Evolutionary conservation across 2,797 vertebrate species (phyloP), one percentile per base, ranked within the genome.

Genomic region (Coendou prehensilis): DNA sequence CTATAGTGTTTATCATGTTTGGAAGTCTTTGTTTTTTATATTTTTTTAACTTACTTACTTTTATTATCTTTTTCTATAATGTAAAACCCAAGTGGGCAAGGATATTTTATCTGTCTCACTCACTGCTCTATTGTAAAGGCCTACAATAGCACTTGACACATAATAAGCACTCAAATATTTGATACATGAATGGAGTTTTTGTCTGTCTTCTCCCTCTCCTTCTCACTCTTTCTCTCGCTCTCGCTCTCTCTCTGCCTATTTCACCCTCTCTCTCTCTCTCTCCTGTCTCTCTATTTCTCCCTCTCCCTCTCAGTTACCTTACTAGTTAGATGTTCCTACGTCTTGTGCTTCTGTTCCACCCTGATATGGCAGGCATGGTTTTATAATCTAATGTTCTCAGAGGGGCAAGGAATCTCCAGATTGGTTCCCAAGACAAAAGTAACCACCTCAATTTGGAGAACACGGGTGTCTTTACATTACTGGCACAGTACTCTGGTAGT

Each of bases 21-120:
- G 37, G 20, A 57, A 75, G 23, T 50, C 30, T 94, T 22, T n/a
- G 59, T 41, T 91, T 89, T 87, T 93, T 81, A 64, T 79, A 47
- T 76, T 75, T 67, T 71, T 71, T 57, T 41, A 41, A 30, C n/a
- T 78, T 73, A 78, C n/a, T 85, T 88, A 30, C 47, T 57, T 52
- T 57, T 78, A 78, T 17, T 87, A 8, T 54, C 10, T 61, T 89
- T 33, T 89, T 71, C 47, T 89, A 79, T 28, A 69, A 75, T 28
- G 9, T 54, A 79, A 87, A 92, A 85, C 78, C 13, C 15, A 73
- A 57, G 61, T 20, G 17, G 28, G 3, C 37, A 84, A 47, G 33
- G 54, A 8, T 20, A 54, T 54, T 89, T 83, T 33, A 5, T 81
- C n/a, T 88, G 2, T 87, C 47, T 92, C 28, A 37, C 8, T 13